phyloP scores from a whole-genome alignment of 1,140 invertebrate genomes.

The Rhagoletis pomonella region DNA sequence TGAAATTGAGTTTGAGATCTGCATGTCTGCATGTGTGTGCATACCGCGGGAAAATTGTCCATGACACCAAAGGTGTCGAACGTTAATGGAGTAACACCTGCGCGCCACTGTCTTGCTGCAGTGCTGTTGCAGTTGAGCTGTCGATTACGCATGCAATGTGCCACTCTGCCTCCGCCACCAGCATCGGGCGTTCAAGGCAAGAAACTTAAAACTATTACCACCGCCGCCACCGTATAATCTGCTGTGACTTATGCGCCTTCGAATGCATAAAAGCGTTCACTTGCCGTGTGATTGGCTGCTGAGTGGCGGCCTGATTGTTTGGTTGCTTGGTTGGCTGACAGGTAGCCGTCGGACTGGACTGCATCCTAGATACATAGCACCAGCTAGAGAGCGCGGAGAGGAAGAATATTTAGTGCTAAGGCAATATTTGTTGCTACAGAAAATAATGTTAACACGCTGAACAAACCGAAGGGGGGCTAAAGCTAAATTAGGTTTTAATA shows the following conservation, averaged over 20 bases:
- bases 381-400: too few relatives aligned
- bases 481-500: too few relatives aligned
- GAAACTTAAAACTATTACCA: not conserved
- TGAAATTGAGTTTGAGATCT: constrained; percentile 3
- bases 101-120: constrained; percentile 38
- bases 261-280: constrained; percentile 22
- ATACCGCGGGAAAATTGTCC: constrained; percentile 45
- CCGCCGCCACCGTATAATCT: constrained; percentile 31
- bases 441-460: too few relatives aligned
- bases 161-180: not conserved
- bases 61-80: constrained; percentile 56
- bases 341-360: not conserved
- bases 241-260: constrained; percentile 15
- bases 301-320: constrained; percentile 7
- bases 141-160: constrained; percentile 50
- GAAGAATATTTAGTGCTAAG: too few relatives aligned
- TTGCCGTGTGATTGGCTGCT: not conserved
- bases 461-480: too few relatives aligned
- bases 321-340: not conserved
- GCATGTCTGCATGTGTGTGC: not conserved
- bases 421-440: too few relatives aligned
- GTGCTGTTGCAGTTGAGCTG: too few relatives aligned
- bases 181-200: not conserved
- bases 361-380: too few relatives aligned
- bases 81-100: constrained; percentile 56